Evolutionary conservation across 2,113 vertebrate genomes (phyloP).

Genomic region (Zeus faber): DNA sequence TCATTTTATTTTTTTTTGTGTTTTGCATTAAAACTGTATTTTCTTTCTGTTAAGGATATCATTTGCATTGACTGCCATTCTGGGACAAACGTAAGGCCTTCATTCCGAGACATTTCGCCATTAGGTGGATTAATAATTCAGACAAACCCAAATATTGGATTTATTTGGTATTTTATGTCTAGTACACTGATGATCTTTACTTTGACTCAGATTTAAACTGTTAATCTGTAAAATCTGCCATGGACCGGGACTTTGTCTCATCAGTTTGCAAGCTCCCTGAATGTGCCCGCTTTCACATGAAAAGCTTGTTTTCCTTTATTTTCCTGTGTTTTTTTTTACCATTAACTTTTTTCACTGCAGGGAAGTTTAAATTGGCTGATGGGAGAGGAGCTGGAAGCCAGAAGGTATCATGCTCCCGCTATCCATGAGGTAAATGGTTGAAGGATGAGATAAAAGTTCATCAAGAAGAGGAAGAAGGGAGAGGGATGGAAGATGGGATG

Average conservation of each 20-base stretch:
- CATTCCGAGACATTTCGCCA: too few relatives aligned
- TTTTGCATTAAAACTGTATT: too few relatives aligned
- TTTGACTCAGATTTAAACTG: slow-evolving; percentile 9
- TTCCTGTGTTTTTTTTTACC: slow-evolving; percentile 20
- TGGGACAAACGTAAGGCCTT: too few relatives aligned
- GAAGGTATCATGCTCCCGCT: slow-evolving; percentile 8
- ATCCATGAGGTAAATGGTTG: slow-evolving; percentile 37
- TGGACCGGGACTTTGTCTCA: slow-evolving; percentile 19
- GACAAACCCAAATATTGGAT: too few relatives aligned
- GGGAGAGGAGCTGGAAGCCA: slow-evolving; percentile 24
- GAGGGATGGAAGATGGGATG: too few relatives aligned
- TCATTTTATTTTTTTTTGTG: too few relatives aligned
- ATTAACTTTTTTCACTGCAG: too few relatives aligned
- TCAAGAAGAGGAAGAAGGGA: too few relatives aligned
- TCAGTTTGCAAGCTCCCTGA: slow-evolving; percentile 16
- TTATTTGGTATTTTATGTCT: slow-evolving; percentile 3
- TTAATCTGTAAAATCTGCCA: neutral
- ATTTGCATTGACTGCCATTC: too few relatives aligned
- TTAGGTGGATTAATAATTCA: too few relatives aligned
- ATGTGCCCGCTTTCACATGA: slow-evolving; percentile 21
- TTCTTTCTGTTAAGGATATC: too few relatives aligned
- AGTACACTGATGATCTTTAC: slow-evolving; percentile 18
- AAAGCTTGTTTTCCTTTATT: too few relatives aligned
- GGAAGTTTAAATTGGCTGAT: slow-evolving; percentile 56
- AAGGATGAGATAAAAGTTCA: slow-evolving; percentile 1